A percentile compares a stretch with the other conserved stretches of the same genome.
Conservation (phyloP, 2,113 vertebrate genomes). For the Vidua macroura region DNA sequence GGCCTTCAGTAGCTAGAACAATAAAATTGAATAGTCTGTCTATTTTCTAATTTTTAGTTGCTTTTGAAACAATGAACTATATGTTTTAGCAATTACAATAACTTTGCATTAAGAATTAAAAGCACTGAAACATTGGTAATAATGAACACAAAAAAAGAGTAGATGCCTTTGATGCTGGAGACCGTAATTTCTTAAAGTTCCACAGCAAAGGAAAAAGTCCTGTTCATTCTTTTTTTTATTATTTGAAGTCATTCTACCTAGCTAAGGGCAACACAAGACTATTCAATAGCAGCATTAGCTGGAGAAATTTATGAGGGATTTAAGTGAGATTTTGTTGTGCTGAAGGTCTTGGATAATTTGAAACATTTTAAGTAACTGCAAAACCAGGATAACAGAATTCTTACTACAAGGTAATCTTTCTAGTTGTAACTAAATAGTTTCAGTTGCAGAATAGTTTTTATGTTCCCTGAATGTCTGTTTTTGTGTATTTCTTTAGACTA, state of each 20-base stretch:
- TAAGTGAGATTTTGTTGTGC: neutral
- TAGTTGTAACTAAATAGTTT: neutral
- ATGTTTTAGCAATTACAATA: neutral
- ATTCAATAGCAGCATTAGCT: neutral
- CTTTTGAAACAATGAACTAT: neutral
- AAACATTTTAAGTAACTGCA: neutral
- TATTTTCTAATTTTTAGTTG: neutral
- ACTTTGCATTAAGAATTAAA: neutral
- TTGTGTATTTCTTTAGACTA: constrained; percentile 38
- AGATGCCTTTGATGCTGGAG: neutral
- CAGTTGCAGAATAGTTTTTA: neutral
- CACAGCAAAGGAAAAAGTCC: neutral
- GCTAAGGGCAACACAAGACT: neutral
- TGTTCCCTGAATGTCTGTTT: constrained; percentile 31
- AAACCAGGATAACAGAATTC: neutral
- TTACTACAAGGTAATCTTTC: neutral
- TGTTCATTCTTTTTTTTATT: neutral
- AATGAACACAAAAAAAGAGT: neutral
- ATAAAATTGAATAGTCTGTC: neutral
- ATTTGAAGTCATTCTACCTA: neutral
- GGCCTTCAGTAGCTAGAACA: neutral
- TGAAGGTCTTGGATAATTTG: neutral
- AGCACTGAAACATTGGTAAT: neutral
- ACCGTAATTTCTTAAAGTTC: neutral
- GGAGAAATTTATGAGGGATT: neutral